Conservation (phyloP, 2,797 vertebrate species). For the Neoniphon sammara region DNA sequence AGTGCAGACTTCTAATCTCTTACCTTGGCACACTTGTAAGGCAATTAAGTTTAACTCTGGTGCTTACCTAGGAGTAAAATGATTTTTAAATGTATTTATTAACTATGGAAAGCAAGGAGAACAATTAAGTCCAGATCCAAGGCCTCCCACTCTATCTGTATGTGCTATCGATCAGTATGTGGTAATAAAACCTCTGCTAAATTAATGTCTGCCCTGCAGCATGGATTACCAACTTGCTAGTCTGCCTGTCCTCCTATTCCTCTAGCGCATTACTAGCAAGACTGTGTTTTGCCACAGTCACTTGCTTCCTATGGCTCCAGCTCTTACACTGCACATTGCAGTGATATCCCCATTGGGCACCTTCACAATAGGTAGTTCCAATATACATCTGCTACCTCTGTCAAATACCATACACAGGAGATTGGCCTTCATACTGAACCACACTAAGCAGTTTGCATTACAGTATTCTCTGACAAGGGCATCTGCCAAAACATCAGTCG, state of each 20-base stretch:
- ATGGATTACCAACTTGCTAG: slow-evolving; percentile 68
- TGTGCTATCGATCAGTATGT: slow-evolving; percentile 77
- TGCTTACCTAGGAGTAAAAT: slow-evolving; percentile 61
- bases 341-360: slow-evolving; percentile 47
- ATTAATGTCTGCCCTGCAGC: slow-evolving; percentile 75
- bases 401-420: slow-evolving; percentile 55
- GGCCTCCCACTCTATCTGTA: slow-evolving; percentile 69
- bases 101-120: slow-evolving; percentile 71
- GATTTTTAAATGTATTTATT: slow-evolving; percentile 73
- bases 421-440: slow-evolving; percentile 44
- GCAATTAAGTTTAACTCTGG: slow-evolving; percentile 63
- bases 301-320: slow-evolving; percentile 21
- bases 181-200: slow-evolving; percentile 77
- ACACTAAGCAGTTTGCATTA: slow-evolving; percentile 65
- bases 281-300: slow-evolving; percentile 40
- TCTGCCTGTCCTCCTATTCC: slow-evolving; percentile 64
- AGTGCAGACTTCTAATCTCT: slow-evolving; percentile 60
- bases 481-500: slow-evolving; percentile 77
- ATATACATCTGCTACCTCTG: slow-evolving; percentile 61
- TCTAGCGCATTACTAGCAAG: slow-evolving; percentile 35
- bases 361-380: slow-evolving; percentile 57
- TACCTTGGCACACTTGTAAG: slow-evolving; percentile 58
- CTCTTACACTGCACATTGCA: slow-evolving; percentile 24
- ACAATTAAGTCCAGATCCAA: slow-evolving; percentile 79
- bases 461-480: slow-evolving; percentile 75